phyloP scores from a whole-genome alignment of 2,888 invertebrate species.

The Mayetiola destructor region DNA sequence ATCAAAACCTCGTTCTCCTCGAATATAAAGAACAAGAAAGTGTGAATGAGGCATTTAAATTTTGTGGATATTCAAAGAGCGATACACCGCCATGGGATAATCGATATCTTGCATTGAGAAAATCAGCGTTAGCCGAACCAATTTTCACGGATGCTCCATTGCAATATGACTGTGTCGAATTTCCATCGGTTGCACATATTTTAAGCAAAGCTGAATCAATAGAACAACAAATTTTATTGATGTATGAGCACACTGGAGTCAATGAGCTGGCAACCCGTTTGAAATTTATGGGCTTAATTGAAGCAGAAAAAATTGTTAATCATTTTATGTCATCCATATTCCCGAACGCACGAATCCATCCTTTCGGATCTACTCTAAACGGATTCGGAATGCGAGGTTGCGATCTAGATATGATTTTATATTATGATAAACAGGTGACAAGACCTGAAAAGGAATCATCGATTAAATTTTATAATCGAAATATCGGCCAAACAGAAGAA shows the following conservation, averaged over 20 bases:
- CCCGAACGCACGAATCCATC: conserved; percentile 50
- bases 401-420: conserved; percentile 63
- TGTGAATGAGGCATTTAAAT: background rate
- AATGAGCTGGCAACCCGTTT: background rate
- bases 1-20: background rate
- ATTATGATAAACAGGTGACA: conserved; percentile 26
- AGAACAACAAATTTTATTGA: background rate
- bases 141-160: background rate
- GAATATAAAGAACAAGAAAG: background rate
- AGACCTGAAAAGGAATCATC: conserved; percentile 12
- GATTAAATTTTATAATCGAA: conserved; percentile 30
- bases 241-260: background rate
- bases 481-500: conserved; percentile 49
- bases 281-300: background rate
- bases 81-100: background rate
- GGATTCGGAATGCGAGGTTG: conserved; percentile 73
- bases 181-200: background rate
- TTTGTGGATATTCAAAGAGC: background rate
- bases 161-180: background rate
- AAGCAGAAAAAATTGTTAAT: conserved; percentile 39
- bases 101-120: background rate
- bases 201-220: background rate
- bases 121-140: background rate
- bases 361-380: conserved; percentile 84
- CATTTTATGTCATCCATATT: conserved; percentile 55